phyloP scores from a whole-genome alignment of 2,797 vertebrate genomes.

The Tapirus indicus region DNA sequence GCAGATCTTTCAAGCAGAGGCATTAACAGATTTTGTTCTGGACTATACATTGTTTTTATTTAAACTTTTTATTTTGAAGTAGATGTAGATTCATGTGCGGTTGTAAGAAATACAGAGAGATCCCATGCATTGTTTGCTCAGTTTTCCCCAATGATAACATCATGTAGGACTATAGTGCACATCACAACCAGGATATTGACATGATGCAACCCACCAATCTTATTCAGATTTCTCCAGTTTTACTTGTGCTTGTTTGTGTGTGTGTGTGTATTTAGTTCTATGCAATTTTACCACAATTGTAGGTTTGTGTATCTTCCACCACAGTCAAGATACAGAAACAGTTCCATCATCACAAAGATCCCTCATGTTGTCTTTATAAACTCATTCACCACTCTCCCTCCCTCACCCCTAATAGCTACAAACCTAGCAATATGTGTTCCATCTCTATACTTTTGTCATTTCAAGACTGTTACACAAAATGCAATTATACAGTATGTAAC shows the following conservation, averaged over 20 bases:
- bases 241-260: not conserved
- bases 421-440: not conserved
- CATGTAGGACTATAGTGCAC: not conserved
- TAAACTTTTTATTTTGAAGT: not conserved
- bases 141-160: not conserved
- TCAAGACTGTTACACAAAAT: not conserved
- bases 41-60: not conserved
- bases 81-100: not conserved
- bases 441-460: not conserved
- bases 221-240: not conserved
- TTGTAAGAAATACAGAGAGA: not conserved
- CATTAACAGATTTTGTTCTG: not conserved
- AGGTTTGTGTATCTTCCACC: not conserved
- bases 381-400: not conserved
- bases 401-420: not conserved
- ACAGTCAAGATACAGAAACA: not conserved
- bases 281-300: not conserved
- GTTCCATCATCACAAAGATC: not conserved
- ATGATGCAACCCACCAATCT: not conserved
- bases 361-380: not conserved
- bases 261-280: not conserved
- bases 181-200: not conserved
- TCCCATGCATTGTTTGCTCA: not conserved
- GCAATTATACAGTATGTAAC: not conserved
- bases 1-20: not conserved